phyloP scores from a whole-genome alignment of 1,140 invertebrate species.

The Phortica variegata region DNA sequence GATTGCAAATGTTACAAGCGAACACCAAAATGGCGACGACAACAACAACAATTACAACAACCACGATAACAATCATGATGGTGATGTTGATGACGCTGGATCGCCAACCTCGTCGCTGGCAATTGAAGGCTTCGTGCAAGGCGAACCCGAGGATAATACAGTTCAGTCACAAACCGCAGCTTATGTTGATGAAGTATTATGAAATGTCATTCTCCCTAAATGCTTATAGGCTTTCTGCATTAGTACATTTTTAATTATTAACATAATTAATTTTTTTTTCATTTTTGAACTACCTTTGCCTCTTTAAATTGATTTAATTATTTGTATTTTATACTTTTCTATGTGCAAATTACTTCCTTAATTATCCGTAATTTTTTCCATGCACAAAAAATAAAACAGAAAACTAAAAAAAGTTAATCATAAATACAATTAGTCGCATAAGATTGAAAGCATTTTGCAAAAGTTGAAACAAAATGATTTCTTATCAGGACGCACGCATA shows the following conservation, averaged over 20 bases:
- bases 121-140: slow-evolving; percentile 66
- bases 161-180: slow-evolving; percentile 58
- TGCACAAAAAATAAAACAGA: slow-evolving; percentile 2
- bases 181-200: slow-evolving; percentile 56
- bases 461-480: slow-evolving; percentile 6
- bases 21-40: slow-evolving; percentile 8
- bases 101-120: slow-evolving; percentile 56
- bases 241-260: not conserved
- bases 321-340: not conserved
- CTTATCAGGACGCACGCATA: slow-evolving; percentile 61
- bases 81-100: slow-evolving; percentile 41
- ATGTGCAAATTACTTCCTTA: slow-evolving; percentile 8
- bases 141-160: slow-evolving; percentile 62
- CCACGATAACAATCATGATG: slow-evolving; percentile 19
- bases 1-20: not conserved
- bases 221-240: not conserved
- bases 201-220: slow-evolving; percentile 31
- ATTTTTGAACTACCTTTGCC: too few relatives aligned
- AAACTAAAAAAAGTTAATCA: slow-evolving; percentile 6
- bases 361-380: slow-evolving; percentile 2
- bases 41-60: slow-evolving; percentile 22
- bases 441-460: slow-evolving; percentile 6
- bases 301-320: not conserved
- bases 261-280: slow-evolving; percentile 6
- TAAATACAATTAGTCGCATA: not conserved